phyloP scores from a whole-genome alignment of 2,888 invertebrate genomes.

The Ganaspis brasiliensis region DNA sequence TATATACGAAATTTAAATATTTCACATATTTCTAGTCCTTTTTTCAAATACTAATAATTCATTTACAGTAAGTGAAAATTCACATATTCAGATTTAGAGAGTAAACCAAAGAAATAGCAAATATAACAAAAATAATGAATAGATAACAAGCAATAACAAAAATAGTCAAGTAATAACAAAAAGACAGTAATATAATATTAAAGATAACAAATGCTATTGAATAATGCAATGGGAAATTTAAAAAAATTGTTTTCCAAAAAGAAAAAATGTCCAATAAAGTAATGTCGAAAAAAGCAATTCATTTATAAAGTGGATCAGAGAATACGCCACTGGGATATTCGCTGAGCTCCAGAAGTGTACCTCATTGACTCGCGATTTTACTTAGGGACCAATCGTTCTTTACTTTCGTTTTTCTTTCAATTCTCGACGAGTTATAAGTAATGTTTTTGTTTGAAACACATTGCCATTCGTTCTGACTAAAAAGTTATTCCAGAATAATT shows the following conservation, averaged over 20 bases:
- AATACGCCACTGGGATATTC: slow-evolving; percentile 33
- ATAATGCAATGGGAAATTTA: background rate
- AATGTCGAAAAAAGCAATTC: slow-evolving; percentile 13
- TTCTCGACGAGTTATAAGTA: slow-evolving; percentile 36
- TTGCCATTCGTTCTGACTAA: slow-evolving; percentile 6
- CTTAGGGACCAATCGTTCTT: slow-evolving; percentile 40
- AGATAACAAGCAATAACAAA: too few species aligned
- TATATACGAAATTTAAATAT: too few species aligned
- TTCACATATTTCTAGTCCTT: too few species aligned
- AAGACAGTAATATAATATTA: too few species aligned
- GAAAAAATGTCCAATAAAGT: background rate
- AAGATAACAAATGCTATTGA: too few species aligned
- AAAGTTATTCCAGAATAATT: slow-evolving; percentile 41
- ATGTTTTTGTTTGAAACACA: slow-evolving; percentile 40
- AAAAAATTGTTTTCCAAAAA: background rate
- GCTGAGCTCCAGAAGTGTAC: slow-evolving; percentile 37
- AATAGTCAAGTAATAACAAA: too few species aligned
- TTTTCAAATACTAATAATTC: too few species aligned
- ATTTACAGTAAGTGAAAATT: too few species aligned
- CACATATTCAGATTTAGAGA: too few species aligned
- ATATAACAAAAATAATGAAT: too few species aligned
- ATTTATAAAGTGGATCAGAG: slow-evolving; percentile 24
- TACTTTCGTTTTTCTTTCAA: slow-evolving; percentile 35
- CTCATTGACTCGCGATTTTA: slow-evolving; percentile 39
- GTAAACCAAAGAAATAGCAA: too few species aligned